Evolutionary conservation across 2,797 vertebrate genomes (phyloP).

Genomic region (Bovichtus diacanthus): DNA sequence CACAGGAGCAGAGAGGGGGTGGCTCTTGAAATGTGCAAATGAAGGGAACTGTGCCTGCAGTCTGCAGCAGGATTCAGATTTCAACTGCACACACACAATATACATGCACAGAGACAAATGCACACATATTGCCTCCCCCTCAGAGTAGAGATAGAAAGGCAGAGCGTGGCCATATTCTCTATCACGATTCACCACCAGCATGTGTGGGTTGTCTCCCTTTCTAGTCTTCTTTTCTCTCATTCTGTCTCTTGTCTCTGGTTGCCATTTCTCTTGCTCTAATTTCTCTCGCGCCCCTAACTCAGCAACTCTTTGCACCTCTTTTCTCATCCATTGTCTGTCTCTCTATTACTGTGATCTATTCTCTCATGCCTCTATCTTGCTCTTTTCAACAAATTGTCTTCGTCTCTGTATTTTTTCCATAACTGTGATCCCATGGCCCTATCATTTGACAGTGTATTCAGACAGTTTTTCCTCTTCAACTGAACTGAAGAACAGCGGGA

Average conservation of each 20-base stretch:
- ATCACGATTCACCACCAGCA: conserved; percentile 46
- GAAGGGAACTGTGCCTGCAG: conserved; percentile 40
- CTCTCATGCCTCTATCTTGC: not conserved
- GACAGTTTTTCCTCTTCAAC: not conserved
- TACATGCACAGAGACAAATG: not conserved
- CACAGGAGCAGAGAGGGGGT: conserved; percentile 18
- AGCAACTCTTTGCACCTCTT: not conserved
- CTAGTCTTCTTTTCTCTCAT: conserved; percentile 17
- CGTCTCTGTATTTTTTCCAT: not conserved
- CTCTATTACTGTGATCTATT: conserved; percentile 8
- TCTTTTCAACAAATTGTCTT: conserved; percentile 7
- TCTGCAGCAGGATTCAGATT: conserved; percentile 36
- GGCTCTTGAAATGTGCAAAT: conserved; percentile 57
- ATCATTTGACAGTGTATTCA: conserved; percentile 7
- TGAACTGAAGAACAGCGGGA: not conserved
- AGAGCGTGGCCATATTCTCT: conserved; percentile 44
- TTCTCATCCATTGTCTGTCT: not conserved
- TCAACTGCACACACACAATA: not conserved
- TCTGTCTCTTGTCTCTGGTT: conserved; percentile 18
- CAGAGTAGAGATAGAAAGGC: conserved; percentile 51
- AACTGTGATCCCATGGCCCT: not conserved
- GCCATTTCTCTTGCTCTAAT: conserved; percentile 21
- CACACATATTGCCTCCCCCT: conserved; percentile 50
- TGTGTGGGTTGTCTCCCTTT: conserved; percentile 51
- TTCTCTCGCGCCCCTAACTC: conserved; percentile 4